Conservation (phyloP, 2,113 vertebrate genomes). For the Noctilio leporinus region DNA sequence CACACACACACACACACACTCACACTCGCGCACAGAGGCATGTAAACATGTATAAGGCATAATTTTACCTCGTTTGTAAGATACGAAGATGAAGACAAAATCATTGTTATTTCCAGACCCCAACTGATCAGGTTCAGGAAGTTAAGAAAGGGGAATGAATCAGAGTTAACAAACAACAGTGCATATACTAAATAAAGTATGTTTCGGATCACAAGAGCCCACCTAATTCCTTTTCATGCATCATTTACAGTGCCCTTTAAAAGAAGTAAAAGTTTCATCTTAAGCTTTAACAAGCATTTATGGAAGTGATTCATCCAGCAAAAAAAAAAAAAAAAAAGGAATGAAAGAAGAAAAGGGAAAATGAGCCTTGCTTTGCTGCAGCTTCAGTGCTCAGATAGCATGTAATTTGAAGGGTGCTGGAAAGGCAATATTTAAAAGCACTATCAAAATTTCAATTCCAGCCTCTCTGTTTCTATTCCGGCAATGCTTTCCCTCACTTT, state of each 20-base stretch:
- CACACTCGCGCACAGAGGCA: neutral
- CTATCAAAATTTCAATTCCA: neutral
- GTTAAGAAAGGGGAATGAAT: slow-evolving; percentile 22
- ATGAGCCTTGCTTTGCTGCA: neutral
- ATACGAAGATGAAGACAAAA: slow-evolving; percentile 27
- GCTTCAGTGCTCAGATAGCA: slow-evolving; percentile 20
- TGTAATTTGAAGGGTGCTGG: neutral
- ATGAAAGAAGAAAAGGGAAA: neutral
- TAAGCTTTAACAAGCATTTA: slow-evolving; percentile 52
- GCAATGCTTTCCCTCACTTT: neutral
- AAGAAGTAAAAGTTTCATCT: slow-evolving; percentile 75
- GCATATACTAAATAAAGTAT: neutral
- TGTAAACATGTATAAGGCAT: neutral
- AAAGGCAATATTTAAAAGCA: slow-evolving; percentile 26
- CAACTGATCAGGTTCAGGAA: slow-evolving; percentile 35
- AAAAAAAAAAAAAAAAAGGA: neutral
- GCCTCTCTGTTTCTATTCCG: neutral
- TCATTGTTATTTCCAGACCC: neutral
- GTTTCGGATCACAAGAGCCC: neutral
- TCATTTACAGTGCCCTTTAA: slow-evolving; percentile 64
- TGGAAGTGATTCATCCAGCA: neutral
- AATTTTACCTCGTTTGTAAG: slow-evolving; percentile 34
- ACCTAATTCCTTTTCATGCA: slow-evolving; percentile 35
- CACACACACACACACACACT: slow-evolving; percentile 27
- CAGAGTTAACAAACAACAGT: slow-evolving; percentile 16